These are phyloP conservation scores for Eremophila alpestris DNA, from an alignment of 2,797 vertebrate species.

Conservation along the genomic window DNA sequence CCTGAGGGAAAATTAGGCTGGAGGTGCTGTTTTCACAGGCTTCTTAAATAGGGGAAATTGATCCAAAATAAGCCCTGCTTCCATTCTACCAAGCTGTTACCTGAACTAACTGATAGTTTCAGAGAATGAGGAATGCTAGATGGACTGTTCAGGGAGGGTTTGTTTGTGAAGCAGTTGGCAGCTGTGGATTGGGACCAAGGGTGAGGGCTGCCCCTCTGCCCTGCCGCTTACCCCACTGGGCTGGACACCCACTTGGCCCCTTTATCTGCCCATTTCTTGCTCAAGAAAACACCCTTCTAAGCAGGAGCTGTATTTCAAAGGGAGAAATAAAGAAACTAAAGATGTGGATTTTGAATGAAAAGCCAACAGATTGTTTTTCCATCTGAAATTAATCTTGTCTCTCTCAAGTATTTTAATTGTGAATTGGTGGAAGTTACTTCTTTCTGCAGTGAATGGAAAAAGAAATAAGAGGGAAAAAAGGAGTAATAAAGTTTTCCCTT, in stretches of 20 bases:
- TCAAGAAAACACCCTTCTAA: neutral
- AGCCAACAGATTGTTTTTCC: neutral
- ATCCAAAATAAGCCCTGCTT: neutral
- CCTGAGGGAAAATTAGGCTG: neutral
- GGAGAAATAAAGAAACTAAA: neutral
- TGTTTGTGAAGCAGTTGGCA: neutral
- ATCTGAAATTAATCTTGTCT: neutral
- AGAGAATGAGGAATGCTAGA: neutral
- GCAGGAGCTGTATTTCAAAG: neutral
- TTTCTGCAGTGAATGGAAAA: neutral
- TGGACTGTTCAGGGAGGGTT: neutral
- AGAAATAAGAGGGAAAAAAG: neutral
- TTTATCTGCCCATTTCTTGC: neutral
- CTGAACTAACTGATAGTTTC: neutral
- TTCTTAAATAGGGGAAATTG: neutral
- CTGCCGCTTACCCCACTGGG: neutral
- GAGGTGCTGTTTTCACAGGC: neutral
- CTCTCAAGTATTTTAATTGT: neutral
- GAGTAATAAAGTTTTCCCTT: neutral
- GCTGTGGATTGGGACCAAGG: neutral
- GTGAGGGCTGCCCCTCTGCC: slow-evolving; percentile 48
- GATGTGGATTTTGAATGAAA: neutral
- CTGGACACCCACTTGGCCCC: neutral
- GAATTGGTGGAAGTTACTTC: neutral
- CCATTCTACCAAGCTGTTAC: slow-evolving; percentile 23